These are phyloP conservation scores for Stomorhina lunata DNA, from an alignment of 2,888 invertebrate genomes.

Conservation along the genomic window DNA sequence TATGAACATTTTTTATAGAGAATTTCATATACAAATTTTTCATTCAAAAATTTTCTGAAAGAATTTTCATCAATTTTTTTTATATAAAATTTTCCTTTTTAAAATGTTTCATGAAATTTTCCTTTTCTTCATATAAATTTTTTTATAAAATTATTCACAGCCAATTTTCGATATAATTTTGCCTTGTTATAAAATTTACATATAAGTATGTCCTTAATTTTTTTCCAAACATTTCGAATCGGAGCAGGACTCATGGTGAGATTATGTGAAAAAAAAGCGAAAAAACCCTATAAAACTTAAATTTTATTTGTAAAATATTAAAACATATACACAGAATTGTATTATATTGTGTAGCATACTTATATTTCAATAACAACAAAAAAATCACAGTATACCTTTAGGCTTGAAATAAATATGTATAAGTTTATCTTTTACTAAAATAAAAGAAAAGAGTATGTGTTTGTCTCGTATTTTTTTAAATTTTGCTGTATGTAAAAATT, in stretches of 20 bases:
- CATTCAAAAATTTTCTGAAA: no score
- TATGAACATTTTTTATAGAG: no score
- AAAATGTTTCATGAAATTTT: no score
- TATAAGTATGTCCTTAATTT: no score
- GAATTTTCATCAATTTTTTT: no score
- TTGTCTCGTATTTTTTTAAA: background rate
- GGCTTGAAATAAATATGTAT: slow-evolving; percentile 19
- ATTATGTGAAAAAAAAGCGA: slow-evolving; percentile 20
- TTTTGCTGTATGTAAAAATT: background rate
- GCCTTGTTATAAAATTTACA: no score
- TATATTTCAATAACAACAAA: background rate
- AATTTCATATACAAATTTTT: no score
- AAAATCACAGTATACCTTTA: slow-evolving; percentile 28
- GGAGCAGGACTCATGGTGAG: background rate
- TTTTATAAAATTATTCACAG: no score
- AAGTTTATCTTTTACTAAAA: background rate
- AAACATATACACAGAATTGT: background rate
- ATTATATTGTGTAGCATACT: background rate
- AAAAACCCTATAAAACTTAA: slow-evolving; percentile 52
- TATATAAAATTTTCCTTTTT: no score
- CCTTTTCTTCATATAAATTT: no score
- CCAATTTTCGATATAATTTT: no score
- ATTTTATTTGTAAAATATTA: slow-evolving; percentile 33
- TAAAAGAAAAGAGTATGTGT: background rate
- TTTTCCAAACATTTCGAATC: no score